Conservation (phyloP, 23 tunicate species). For the Ciona savignyi region DNA sequence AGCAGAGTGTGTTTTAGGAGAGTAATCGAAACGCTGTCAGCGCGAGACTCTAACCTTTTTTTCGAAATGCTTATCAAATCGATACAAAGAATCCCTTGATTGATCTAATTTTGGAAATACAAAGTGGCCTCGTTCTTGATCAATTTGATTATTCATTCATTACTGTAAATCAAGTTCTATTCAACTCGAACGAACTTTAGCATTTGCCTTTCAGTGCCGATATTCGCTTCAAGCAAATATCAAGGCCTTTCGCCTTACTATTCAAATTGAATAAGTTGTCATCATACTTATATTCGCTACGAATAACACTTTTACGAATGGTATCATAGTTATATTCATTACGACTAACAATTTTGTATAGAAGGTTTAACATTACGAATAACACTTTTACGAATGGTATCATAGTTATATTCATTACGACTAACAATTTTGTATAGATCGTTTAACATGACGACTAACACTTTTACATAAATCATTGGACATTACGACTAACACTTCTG, state of each 20-base stretch:
- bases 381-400: no score
- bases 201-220: no score
- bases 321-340: no score
- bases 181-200: no score
- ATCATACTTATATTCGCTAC: not conserved
- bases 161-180: not conserved
- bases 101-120: not conserved
- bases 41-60: not conserved
- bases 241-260: not conserved
- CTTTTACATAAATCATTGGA: no score
- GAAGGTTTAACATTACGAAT: no score
- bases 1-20: not conserved
- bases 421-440: no score
- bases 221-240: no score
- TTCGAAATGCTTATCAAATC: not conserved
- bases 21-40: not conserved
- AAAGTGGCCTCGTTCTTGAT: not conserved
- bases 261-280: not conserved
- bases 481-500: no score
- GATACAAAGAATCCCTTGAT: not conserved
- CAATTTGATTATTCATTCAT: not conserved
- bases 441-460: no score
- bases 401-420: no score
- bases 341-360: no score
- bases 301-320: not conserved